Percentiles rank a stretch among this genome's conserved stretches.
These are phyloP conservation scores for Ginglymostoma cirratum DNA, from an alignment of 2,113 vertebrate genomes.

Conservation along the genomic window DNA sequence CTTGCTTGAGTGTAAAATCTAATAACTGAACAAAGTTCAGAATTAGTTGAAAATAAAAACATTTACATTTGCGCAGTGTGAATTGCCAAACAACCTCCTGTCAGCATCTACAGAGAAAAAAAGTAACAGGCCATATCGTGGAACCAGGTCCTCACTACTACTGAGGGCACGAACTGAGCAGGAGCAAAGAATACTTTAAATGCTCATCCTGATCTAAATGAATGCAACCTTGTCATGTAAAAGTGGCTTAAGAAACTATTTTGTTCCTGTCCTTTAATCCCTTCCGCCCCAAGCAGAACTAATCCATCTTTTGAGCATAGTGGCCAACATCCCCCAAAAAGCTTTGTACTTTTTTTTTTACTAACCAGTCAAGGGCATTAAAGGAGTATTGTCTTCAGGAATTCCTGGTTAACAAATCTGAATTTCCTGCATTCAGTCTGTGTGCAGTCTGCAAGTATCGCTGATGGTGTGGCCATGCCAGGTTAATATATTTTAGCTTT, in stretches of 20 bases:
- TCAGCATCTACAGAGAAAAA: neutral
- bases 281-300: constrained; percentile 31
- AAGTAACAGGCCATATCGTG: neutral
- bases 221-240: constrained; percentile 28
- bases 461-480: too few relatives aligned
- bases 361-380: constrained; percentile 30
- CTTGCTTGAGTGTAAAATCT: neutral
- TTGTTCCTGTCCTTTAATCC: constrained; percentile 30
- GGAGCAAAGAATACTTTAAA: constrained; percentile 2
- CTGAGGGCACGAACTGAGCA: neutral
- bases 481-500: neutral
- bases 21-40: neutral
- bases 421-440: constrained; percentile 18
- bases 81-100: neutral
- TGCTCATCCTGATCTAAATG: neutral
- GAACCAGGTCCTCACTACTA: neutral
- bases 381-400: constrained; percentile 33
- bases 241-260: constrained; percentile 30
- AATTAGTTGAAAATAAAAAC: neutral
- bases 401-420: constrained; percentile 25
- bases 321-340: neutral
- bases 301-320: constrained; percentile 23
- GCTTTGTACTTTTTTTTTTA: neutral
- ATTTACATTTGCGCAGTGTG: neutral
- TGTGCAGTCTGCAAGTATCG: neutral